Conservation (phyloP, 2,888 invertebrate genomes). For the Chalcosyrphus nemorum region DNA sequence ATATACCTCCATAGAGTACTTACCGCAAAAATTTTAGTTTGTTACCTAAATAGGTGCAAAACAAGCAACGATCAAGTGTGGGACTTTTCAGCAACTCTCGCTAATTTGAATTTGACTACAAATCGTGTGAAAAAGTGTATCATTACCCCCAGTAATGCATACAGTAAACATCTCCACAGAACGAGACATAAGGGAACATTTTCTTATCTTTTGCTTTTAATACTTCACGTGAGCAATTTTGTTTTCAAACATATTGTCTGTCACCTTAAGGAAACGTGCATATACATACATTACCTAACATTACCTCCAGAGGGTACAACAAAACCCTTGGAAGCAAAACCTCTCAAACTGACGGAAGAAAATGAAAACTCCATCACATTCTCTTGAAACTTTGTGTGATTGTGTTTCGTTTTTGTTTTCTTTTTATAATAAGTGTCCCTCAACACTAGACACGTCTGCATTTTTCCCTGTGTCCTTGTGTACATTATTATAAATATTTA, state of each 20-base stretch:
- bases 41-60: conserved; percentile 7
- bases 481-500: neutral
- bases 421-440: conserved; percentile 3
- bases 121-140: neutral
- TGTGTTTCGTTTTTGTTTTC: too few relatives aligned
- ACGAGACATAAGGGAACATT: too few relatives aligned
- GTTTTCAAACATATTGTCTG: neutral
- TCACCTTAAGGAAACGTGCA: neutral
- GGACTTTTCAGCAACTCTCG: neutral
- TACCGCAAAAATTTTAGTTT: neutral
- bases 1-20: conserved; percentile 7
- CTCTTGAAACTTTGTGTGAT: conserved; percentile 38
- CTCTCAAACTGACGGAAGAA: neutral
- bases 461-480: conserved; percentile 29
- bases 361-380: neutral
- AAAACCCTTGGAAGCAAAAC: neutral
- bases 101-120: neutral
- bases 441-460: conserved; percentile 33
- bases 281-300: neutral
- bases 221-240: neutral
- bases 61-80: neutral
- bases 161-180: neutral
- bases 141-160: neutral
- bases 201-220: neutral
- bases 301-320: neutral